phyloP scores from a whole-genome alignment of 2,797 vertebrate species.

The Xiphophorus birchmanni region DNA sequence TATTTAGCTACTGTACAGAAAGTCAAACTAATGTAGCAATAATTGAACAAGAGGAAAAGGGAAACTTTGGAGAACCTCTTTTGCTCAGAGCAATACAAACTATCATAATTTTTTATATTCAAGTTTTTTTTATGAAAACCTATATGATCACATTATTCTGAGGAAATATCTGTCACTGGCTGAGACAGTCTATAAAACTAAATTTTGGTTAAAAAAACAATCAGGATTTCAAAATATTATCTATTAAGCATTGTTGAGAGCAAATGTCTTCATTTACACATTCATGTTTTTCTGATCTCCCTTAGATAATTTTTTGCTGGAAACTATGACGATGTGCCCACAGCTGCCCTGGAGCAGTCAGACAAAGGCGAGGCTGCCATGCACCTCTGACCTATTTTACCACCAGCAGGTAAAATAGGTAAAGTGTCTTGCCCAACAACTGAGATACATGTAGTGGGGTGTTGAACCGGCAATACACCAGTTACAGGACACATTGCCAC shows the following conservation, averaged over 20 bases:
- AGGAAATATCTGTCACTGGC: too few relatives aligned
- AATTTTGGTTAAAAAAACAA: background rate
- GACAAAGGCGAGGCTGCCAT: too few relatives aligned
- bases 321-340: background rate
- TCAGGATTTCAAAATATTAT: background rate
- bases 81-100: background rate
- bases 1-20: background rate
- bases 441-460: too few relatives aligned
- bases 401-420: too few relatives aligned
- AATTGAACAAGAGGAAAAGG: conserved; percentile 6
- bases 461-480: too few relatives aligned
- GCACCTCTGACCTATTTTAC: too few relatives aligned
- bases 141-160: background rate
- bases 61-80: background rate
- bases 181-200: background rate
- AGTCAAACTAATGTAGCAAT: conserved; percentile 26
- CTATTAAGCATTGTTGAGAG: background rate
- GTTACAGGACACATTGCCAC: background rate
- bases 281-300: background rate
- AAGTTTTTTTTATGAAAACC: background rate
- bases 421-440: too few relatives aligned
- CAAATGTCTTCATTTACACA: background rate
- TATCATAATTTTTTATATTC: background rate
- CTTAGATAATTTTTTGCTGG: background rate
- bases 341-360: too few relatives aligned